These are phyloP conservation scores for Octomys mimax DNA, from an alignment of 2,797 vertebrate genomes.

Conservation along the genomic window DNA sequence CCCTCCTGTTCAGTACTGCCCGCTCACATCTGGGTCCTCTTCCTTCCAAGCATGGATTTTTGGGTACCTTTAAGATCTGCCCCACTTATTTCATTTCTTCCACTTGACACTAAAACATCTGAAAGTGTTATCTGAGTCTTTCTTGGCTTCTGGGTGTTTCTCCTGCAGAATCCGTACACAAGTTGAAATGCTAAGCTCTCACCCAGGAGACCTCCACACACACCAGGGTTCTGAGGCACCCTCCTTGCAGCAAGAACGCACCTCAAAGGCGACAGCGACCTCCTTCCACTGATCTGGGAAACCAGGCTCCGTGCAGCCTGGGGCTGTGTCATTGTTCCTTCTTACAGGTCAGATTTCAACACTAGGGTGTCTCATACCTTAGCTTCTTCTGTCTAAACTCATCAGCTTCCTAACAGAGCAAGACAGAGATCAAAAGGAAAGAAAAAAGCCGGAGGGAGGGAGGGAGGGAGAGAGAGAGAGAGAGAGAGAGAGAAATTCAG, in stretches of 20 bases:
- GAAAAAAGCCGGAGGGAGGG: background rate
- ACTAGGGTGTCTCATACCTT: background rate
- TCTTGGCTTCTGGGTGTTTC: background rate
- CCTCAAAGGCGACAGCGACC: background rate
- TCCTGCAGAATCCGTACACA: background rate
- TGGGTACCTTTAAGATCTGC: too few relatives aligned
- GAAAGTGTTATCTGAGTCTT: background rate
- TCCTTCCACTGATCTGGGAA: rapidly evolving
- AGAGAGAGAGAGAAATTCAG: background rate
- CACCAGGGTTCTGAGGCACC: rapidly evolving
- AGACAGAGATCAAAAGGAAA: rapidly evolving
- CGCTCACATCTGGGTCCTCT: background rate
- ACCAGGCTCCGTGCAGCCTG: background rate
- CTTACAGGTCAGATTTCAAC: background rate
- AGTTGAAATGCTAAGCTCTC: background rate
- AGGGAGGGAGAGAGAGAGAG: background rate
- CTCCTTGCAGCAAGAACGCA: background rate
- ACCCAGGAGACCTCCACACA: background rate
- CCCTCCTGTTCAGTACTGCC: background rate
- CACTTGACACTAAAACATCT: background rate
- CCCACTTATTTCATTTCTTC: background rate
- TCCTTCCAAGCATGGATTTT: background rate
- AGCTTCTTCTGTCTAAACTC: background rate
- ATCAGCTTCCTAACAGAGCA: background rate
- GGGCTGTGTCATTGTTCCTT: background rate